Evolutionary conservation across 2,888 invertebrate genomes (phyloP), one percentile per base, ranked within the genome.

Genomic region (Spicauda simplicius): DNA sequence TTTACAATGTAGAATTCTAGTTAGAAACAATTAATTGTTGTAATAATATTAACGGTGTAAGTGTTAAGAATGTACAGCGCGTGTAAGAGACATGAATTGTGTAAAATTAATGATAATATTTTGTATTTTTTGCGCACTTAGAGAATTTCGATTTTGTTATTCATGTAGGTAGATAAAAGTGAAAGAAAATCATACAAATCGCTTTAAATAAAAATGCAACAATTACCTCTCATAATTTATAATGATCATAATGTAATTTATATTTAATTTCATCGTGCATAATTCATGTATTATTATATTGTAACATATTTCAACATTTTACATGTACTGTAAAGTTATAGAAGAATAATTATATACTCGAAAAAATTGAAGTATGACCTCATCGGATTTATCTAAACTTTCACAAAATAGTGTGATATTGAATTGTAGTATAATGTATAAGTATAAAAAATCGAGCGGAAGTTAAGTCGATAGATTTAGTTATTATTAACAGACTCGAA

Each of bases 11-110:
- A 59, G 58, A 45, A 54, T 25, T 65, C 58, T 65, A 65, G 65
- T 65, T 65, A 65, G 65, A 59, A 53, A 45, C 53, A 65, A 65
- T 60, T 60, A 60, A 60, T 65, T 65, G 58, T 65, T 65, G 53
- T 65, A 65, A 59, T 65, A 65, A 54, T 65, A 41, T 59, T 65
- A 25, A 65, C 58, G 41, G 19, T 30, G 37, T 64, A 58, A 57
- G 64, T 20, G 33, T 50, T 58, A 52, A 20, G 45, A 25, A 25
- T 59, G 53, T 65, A 65, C 64, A 59, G 64, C 64, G 64, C 64
- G 64, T 65, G 64, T 65, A 65, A 65, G 53, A 37, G 64, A 58
- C 64, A 59, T 59, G 25, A 59, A 59, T 58, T 58, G 52, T 41
- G 41, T 41, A 25, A 25, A 25, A 41, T 14, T 14, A 6, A 48